Evolutionary conservation across 2,888 invertebrate genomes (phyloP), one percentile per base, ranked within the genome.

Genomic region (Machimus rusticus): DNA sequence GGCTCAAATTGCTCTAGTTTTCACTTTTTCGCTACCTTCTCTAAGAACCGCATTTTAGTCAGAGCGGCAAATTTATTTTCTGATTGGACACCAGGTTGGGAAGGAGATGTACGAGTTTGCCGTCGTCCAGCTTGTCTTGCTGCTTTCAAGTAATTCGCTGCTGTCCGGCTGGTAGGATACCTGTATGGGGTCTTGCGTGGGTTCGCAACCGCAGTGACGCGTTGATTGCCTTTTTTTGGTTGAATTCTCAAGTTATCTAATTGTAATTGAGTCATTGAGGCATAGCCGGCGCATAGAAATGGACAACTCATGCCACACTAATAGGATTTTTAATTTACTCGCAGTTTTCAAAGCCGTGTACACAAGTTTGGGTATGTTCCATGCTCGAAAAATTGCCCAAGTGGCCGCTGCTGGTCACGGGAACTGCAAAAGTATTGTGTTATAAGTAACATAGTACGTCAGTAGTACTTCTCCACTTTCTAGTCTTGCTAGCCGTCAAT

Each of bases 1-100:
- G 16, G 57, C 57, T 86, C 16, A 78, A 86, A 86, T 55, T 86
- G 86, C 78, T 86, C 86, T 43, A 86, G 86, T 86, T 86, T 86
- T 86, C 78, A 86, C 86, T 86, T 86, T 86, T 86, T 39, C 57
- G n/a, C 57, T 86, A 39, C 39, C 66, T 86, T 79, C 78, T 78
- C 78, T 43, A 86, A 86, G 86, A 86, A 86, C 78, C 39, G 51
- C 86, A 86, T 86, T 78, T 86, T 57, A 79, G 78, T 57, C 43
- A 57, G 55, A 43, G 86, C 66, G 78, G 79, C 66, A 77, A 66
- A 78, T 86, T 78, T 79, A 79, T 78, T 31, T 86, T 78, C 57
- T 86, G 66, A 57, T 55, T 86, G 57, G 55, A 57, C 34, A 86
- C 77, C 31, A 86, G 86, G 74, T 43, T 55, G 43, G 16, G 74